Evolutionary conservation across 2,113 vertebrate species (phyloP).

Genomic region (Camelus bactrianus): DNA sequence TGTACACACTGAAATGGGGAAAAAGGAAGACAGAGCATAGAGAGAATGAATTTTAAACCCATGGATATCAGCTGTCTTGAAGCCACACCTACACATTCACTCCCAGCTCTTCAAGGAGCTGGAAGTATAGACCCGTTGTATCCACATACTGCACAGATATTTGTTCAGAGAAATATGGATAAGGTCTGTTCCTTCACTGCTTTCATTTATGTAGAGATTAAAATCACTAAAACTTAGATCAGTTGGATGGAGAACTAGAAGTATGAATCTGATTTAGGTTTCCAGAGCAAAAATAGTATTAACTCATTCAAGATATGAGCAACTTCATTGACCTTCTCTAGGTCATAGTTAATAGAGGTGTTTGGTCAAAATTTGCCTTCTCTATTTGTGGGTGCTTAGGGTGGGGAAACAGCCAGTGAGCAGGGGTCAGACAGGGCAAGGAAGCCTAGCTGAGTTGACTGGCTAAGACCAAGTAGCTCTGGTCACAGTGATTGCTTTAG

Average conservation of each 20-base stretch:
- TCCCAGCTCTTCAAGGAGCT: neutral
- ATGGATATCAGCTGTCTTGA: neutral
- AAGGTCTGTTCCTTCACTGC: neutral
- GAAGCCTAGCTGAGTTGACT: neutral
- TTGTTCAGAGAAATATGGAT: neutral
- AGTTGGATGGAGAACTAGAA: neutral
- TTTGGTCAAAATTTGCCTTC: neutral
- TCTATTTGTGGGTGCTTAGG: neutral
- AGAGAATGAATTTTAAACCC: slow-evolving; percentile 7
- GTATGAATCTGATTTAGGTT: neutral
- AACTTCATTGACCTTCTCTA: neutral
- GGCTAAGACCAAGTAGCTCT: neutral
- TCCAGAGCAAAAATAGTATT: neutral
- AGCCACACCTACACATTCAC: neutral
- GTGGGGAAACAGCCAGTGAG: neutral
- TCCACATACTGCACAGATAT: neutral
- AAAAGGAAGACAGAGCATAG: neutral
- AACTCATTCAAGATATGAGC: neutral
- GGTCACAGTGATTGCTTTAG: neutral
- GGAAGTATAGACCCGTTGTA: neutral
- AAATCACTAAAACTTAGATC: neutral
- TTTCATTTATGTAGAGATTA: neutral
- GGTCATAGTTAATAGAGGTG: neutral
- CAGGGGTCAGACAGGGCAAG: neutral
- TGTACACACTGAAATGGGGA: neutral